Evolutionary conservation across 2,888 invertebrate genomes (phyloP).

Genomic region (Lathronympha strigana): DNA sequence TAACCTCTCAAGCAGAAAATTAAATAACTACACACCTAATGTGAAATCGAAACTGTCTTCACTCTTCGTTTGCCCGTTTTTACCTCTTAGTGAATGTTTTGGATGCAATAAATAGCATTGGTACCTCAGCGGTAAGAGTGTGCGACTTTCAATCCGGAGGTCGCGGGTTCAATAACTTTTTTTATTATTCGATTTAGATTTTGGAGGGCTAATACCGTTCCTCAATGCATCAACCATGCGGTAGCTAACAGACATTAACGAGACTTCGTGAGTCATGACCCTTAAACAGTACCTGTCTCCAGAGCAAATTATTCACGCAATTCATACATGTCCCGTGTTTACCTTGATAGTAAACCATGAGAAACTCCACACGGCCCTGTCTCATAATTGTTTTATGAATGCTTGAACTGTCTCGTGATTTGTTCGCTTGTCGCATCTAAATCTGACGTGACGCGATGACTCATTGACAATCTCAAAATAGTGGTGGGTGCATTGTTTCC

Average conservation of each 20-base stretch:
- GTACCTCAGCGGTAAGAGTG: too few species aligned
- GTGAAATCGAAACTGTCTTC: conserved; percentile 11
- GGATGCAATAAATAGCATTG: too few species aligned
- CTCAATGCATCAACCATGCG: too few species aligned
- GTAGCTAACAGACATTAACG: too few species aligned
- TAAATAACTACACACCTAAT: conserved; percentile 19
- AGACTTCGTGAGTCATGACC: too few species aligned
- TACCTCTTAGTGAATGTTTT: background rate
- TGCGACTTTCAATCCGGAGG: too few species aligned
- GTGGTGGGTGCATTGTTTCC: conserved; percentile 57
- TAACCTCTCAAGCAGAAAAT: conserved; percentile 19
- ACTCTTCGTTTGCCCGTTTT: background rate
- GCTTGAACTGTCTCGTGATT: conserved; percentile 8
- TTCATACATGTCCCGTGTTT: too few species aligned
- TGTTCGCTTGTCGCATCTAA: conserved; percentile 43
- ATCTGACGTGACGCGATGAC: conserved; percentile 54
- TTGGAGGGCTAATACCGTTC: too few species aligned
- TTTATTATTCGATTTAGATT: too few species aligned
- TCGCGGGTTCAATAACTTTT: too few species aligned
- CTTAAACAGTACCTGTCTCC: too few species aligned
- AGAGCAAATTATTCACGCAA: too few species aligned
- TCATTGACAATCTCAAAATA: conserved; percentile 63
- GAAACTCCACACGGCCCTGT: background rate
- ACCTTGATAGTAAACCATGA: background rate
- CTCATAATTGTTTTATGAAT: conserved; percentile 15